Evolutionary conservation across 2,797 vertebrate species (phyloP), one percentile per base, ranked within the genome.

Genomic region (Smutsia temminckii): DNA sequence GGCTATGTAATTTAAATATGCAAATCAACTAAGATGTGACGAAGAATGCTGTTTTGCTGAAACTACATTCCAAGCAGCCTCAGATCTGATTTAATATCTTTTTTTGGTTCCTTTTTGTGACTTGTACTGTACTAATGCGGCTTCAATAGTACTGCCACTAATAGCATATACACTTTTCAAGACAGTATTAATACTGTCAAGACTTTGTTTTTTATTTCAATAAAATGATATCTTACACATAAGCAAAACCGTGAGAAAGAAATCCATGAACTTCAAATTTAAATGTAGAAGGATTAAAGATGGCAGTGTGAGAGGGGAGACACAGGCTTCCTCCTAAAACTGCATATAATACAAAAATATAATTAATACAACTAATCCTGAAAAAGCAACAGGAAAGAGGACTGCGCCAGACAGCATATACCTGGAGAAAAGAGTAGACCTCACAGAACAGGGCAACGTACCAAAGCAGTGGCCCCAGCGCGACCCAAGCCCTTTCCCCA

Each of bases 221-320:
- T 79, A 96, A 75, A 92, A 59, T 68, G 37, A 90, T 46, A 63
- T 27, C 49, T 85, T 61, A 68, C 46, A 18, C 29, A 63, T 61
- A 91, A 77, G 55, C 71, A 88, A 95, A 96, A 89, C 49, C 85
- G 29, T 75, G 71, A 87, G 53, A 55, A 53, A 84, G 86, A 89
- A 80, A 86, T 89, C 32, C 64, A 79, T 29, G 53, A 69, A 94
- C 74, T 34, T 75, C 77, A 87, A 86, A 71, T 89, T 89, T 84
- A 75, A 84, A 88, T 85, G 37, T 27, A 84, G 40, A 40, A 40
- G 40, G 40, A 40, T 40, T 40, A 40, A 40, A 40, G 40, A 40
- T 40, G 40, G 40, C 40, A 1, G 40, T 7, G 40, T 40, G 40
- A 40, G 40, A 40, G 40, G 40, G 7, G 40, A 40, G 40, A 40